Percentiles rank a stretch among this genome's conserved stretches.
phyloP scores from a whole-genome alignment of 2,888 invertebrate genomes.

The Noctua pronuba region DNA sequence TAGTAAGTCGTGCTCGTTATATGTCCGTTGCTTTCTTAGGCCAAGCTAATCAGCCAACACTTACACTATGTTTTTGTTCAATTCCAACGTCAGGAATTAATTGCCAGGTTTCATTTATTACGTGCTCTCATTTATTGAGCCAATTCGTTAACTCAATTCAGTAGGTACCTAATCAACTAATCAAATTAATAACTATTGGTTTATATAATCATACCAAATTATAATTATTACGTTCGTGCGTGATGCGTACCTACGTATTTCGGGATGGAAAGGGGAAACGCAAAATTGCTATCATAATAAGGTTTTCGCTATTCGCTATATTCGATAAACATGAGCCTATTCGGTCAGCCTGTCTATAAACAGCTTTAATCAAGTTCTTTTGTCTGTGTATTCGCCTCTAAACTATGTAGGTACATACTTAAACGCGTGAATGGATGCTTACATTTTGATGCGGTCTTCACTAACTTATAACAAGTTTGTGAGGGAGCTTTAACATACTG shows the following conservation, averaged over 20 bases:
- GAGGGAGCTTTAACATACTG: not conserved
- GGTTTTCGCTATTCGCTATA: too few relatives aligned
- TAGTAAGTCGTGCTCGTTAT: slow-evolving; percentile 23
- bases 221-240: slow-evolving; percentile 8
- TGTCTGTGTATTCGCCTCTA: not conserved
- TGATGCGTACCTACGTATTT: not conserved
- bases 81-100: slow-evolving; percentile 44
- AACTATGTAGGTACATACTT: not conserved
- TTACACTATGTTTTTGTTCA: slow-evolving; percentile 44
- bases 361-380: slow-evolving; percentile 9
- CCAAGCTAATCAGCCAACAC: slow-evolving; percentile 33
- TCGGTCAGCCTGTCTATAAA: not conserved
- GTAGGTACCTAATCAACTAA: slow-evolving; percentile 39
- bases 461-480: not conserved
- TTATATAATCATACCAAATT: slow-evolving; percentile 34
- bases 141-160: slow-evolving; percentile 32
- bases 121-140: slow-evolving; percentile 41
- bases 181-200: slow-evolving; percentile 43
- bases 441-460: not conserved
- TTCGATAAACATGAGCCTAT: not conserved
- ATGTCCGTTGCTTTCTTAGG: slow-evolving; percentile 27
- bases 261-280: not conserved
- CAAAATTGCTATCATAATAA: slow-evolving; percentile 9
- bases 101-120: slow-evolving; percentile 50
- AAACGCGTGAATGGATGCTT: not conserved